Conservation (phyloP, 37 sponge, comb jelly and placozoan species). For the Mnemiopsis leidyi region DNA sequence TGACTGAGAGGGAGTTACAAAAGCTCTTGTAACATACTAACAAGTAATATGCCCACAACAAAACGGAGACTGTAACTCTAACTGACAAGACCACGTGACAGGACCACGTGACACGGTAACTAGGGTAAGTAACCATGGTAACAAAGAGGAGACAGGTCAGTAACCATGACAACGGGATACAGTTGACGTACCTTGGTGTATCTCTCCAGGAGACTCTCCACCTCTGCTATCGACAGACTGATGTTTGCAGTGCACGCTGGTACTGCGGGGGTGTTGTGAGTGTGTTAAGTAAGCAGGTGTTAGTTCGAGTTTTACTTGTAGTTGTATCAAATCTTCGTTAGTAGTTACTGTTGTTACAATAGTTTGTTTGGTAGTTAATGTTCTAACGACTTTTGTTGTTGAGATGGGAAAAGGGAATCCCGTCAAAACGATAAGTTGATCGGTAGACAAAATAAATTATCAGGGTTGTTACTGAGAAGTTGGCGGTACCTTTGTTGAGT, state of each 20-base stretch:
- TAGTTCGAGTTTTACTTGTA: too few relatives aligned
- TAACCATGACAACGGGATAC: neutral
- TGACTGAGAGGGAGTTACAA: neutral
- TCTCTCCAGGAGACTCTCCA: constrained; percentile 30
- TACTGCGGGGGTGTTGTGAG: too few relatives aligned
- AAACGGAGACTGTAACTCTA: neutral
- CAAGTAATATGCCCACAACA: neutral
- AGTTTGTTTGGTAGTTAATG: too few relatives aligned
- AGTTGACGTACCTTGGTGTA: constrained; percentile 22
- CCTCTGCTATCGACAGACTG: neutral
- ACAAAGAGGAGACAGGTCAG: neutral
- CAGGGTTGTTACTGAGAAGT: neutral
- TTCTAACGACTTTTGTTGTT: too few relatives aligned
- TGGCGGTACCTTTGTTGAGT: constrained; percentile 55
- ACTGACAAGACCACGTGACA: neutral
- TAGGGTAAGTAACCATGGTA: neutral
- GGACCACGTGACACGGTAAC: neutral
- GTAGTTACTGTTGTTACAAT: too few relatives aligned
- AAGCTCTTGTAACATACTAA: neutral
- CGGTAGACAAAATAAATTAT: neutral
- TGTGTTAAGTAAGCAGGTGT: too few relatives aligned
- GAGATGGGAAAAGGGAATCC: too few relatives aligned
- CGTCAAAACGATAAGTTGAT: neutral
- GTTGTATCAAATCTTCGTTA: too few relatives aligned
- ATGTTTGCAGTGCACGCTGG: constrained; percentile 50